These are phyloP conservation scores for Leptodactylus fallax DNA, from an alignment of 2,797 vertebrate species.

Conservation along the genomic window DNA sequence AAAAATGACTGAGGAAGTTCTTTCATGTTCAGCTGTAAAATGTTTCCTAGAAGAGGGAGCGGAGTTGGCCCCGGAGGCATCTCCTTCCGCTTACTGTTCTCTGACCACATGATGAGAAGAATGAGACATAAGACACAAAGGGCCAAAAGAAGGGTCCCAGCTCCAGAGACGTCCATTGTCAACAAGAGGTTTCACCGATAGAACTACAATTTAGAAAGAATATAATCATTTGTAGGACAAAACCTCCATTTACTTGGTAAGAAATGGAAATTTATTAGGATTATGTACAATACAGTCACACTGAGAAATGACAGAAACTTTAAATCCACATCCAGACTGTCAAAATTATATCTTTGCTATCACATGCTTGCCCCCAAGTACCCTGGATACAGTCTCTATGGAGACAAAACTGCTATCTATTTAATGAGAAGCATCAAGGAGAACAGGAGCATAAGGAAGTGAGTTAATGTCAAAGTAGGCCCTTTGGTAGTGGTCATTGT, in stretches of 20 bases:
- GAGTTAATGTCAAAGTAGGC: too few species aligned
- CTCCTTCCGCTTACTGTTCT: constrained; percentile 51
- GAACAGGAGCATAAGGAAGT: too few species aligned
- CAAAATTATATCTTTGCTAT: too few species aligned
- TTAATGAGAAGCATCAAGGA: too few species aligned
- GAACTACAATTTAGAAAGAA: background rate
- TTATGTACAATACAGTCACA: too few species aligned
- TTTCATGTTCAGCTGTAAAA: constrained; percentile 70
- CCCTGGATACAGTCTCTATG: too few species aligned
- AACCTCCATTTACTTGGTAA: background rate
- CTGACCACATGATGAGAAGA: constrained; percentile 65
- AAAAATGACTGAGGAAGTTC: constrained; percentile 70
- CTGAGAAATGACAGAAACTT: too few species aligned
- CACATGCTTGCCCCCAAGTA: too few species aligned
- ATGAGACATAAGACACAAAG: constrained; percentile 66
- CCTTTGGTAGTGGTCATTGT: too few species aligned
- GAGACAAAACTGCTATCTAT: too few species aligned
- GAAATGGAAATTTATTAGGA: background rate
- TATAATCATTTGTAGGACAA: background rate
- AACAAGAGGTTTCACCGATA: background rate
- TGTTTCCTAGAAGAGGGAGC: constrained; percentile 74
- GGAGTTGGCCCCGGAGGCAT: constrained; percentile 76
- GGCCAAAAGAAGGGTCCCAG: constrained; percentile 63
- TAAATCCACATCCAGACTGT: too few species aligned
- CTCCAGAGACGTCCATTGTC: constrained; percentile 65